phyloP scores from a whole-genome alignment of 2,888 invertebrate species.

The Nomada lathburiana region DNA sequence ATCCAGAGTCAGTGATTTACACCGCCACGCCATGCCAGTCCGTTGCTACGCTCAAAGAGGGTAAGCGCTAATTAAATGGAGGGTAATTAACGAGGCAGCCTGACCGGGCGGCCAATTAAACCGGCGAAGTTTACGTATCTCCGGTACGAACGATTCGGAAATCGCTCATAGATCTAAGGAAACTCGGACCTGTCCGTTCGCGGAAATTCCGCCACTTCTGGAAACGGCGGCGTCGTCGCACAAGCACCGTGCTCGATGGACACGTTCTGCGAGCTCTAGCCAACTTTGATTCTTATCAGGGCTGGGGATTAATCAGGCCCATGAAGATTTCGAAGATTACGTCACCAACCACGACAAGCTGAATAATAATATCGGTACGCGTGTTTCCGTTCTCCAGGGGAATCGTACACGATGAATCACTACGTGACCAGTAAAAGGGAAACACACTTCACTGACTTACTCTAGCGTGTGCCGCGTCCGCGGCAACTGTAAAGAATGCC shows the following conservation, averaged over 20 bases:
- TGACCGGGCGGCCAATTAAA: constrained; percentile 70
- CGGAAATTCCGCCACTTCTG: constrained; percentile 16
- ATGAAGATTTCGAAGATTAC: too few relatives aligned
- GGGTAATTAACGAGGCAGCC: constrained; percentile 71
- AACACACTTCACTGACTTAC: not conserved
- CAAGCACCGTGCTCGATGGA: constrained; percentile 48
- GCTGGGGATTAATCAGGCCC: too few relatives aligned
- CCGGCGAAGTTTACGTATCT: constrained; percentile 63
- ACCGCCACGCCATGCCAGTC: constrained; percentile 32
- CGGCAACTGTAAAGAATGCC: constrained; percentile 49
- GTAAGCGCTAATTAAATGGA: constrained; percentile 72
- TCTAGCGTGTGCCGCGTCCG: constrained; percentile 1
- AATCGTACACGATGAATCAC: not conserved
- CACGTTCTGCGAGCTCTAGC: constrained; percentile 5
- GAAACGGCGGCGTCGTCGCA: not conserved
- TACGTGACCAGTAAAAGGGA: constrained; percentile 28
- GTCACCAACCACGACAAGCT: too few relatives aligned
- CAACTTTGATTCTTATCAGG: constrained; percentile 33
- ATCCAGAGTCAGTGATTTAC: constrained; percentile 70
- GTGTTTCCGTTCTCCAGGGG: too few relatives aligned
- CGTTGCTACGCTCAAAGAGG: constrained; percentile 59
- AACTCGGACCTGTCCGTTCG: not conserved
- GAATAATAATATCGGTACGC: too few relatives aligned
- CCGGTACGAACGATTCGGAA: constrained; percentile 52
- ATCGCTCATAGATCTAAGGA: constrained; percentile 62